Conservation (phyloP, 1,140 invertebrate genomes). For the Drosophila persimilis region DNA sequence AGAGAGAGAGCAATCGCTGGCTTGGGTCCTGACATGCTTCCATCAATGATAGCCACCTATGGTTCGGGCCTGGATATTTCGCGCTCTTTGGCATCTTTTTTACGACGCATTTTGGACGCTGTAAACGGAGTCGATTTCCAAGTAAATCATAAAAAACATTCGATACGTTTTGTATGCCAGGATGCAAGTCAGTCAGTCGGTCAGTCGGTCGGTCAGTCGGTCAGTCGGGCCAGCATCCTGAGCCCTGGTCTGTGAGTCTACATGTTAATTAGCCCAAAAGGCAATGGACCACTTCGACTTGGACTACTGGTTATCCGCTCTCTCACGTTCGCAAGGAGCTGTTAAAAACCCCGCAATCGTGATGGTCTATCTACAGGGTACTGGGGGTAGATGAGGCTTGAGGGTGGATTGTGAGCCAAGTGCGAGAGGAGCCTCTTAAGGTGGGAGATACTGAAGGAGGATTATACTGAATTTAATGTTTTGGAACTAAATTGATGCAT, state of each 20-base stretch:
- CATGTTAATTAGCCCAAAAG: slow-evolving; percentile 71
- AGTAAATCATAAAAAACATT: slow-evolving; percentile 77
- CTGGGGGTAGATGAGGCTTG: not conserved
- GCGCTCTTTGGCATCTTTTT: slow-evolving; percentile 53
- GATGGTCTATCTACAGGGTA: not conserved
- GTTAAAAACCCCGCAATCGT: slow-evolving; percentile 60
- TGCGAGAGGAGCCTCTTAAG: too few species aligned
- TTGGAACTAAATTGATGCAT: too few species aligned
- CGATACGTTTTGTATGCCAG: slow-evolving; percentile 45
- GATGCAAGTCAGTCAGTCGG: slow-evolving; percentile 15
- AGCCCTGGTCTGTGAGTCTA: slow-evolving; percentile 15
- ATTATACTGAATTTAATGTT: too few species aligned
- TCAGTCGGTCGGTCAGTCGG: slow-evolving; percentile 22
- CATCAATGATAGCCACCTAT: slow-evolving; percentile 67
- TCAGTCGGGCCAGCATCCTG: slow-evolving; percentile 51
- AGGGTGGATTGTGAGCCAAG: too few species aligned
- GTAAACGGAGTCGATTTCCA: slow-evolving; percentile 69
- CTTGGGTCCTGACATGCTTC: slow-evolving; percentile 58
- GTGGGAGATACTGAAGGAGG: too few species aligned
- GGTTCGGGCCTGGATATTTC: slow-evolving; percentile 28
- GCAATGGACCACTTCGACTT: slow-evolving; percentile 39
- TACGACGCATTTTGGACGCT: slow-evolving; percentile 50
- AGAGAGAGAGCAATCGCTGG: not conserved
- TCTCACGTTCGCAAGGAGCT: slow-evolving; percentile 75
- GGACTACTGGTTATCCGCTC: slow-evolving; percentile 69